Conservation (phyloP, 2,888 invertebrate species). For the Dryomyza anilis region DNA sequence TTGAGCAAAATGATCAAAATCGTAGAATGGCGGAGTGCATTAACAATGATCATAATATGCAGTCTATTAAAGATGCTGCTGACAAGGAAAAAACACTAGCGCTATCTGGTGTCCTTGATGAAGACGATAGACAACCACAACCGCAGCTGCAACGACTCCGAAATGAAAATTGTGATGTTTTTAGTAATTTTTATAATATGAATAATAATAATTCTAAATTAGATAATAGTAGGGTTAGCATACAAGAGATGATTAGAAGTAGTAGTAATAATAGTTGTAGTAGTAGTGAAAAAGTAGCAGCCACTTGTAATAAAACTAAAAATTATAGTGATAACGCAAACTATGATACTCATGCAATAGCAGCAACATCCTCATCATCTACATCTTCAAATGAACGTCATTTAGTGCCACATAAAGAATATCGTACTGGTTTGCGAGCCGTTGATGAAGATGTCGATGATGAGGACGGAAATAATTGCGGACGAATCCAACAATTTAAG, state of each 20-base stretch:
- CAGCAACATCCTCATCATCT: not conserved
- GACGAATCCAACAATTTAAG: conserved; percentile 67
- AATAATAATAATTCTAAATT: conserved; percentile 40
- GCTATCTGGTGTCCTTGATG: conserved; percentile 25
- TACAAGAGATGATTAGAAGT: conserved; percentile 11
- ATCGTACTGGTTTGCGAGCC: conserved; percentile 48
- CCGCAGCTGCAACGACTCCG: conserved; percentile 32
- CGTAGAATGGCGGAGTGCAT: conserved; percentile 11
- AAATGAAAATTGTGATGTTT: conserved; percentile 45
- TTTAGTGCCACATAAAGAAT: conserved; percentile 39
- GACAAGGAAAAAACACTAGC: conserved; percentile 23
- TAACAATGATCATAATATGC: not conserved
- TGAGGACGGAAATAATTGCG: conserved; percentile 40
- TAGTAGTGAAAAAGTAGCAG: conserved; percentile 31
- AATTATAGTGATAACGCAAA: not conserved
- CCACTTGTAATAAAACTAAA: conserved; percentile 1
- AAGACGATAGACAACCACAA: conserved; percentile 23
- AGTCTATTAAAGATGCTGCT: not conserved
- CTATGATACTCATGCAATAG: conserved; percentile 8
- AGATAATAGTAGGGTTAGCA: conserved; percentile 32
- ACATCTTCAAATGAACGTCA: no score
- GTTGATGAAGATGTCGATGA: conserved; percentile 41
- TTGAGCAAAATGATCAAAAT: conserved; percentile 34
- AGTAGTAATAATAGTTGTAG: conserved; percentile 27
- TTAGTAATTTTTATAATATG: conserved; percentile 43